phyloP scores from a whole-genome alignment of 2,113 vertebrate species.

The Cynocephalus volans region DNA sequence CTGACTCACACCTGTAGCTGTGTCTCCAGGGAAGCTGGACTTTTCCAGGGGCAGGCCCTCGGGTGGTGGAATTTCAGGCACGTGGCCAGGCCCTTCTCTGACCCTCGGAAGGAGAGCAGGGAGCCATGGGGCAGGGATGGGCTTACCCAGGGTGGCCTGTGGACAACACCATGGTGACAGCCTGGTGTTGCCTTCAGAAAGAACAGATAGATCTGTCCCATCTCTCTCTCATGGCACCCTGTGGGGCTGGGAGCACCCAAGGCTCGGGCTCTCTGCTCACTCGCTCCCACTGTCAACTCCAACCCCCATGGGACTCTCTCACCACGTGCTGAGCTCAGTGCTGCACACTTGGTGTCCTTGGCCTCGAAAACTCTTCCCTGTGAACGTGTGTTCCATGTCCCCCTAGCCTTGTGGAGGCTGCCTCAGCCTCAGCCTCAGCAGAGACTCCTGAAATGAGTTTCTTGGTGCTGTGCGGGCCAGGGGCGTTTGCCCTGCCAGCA shows the following conservation, averaged over 20 bases:
- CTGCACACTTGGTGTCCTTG: neutral
- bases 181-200: neutral
- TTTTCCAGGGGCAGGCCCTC: neutral
- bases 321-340: neutral
- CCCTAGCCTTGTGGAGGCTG: neutral
- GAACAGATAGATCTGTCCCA: neutral
- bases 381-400: too few relatives aligned
- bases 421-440: neutral
- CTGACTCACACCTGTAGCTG: neutral
- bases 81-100: neutral
- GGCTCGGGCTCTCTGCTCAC: neutral
- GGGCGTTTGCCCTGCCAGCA: fast-evolving
- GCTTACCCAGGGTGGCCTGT: neutral
- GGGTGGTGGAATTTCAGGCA: neutral
- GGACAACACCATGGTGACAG: neutral
- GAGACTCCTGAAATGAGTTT: neutral
- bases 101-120: neutral
- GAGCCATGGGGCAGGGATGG: neutral
- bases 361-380: neutral
- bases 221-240: too few relatives aligned
- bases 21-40: neutral
- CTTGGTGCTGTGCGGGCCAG: neutral
- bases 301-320: neutral
- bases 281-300: neutral
- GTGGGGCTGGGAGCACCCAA: neutral